Evolutionary conservation across 2,888 invertebrate species (phyloP).

Genomic region (Tetranychus truncatus): DNA sequence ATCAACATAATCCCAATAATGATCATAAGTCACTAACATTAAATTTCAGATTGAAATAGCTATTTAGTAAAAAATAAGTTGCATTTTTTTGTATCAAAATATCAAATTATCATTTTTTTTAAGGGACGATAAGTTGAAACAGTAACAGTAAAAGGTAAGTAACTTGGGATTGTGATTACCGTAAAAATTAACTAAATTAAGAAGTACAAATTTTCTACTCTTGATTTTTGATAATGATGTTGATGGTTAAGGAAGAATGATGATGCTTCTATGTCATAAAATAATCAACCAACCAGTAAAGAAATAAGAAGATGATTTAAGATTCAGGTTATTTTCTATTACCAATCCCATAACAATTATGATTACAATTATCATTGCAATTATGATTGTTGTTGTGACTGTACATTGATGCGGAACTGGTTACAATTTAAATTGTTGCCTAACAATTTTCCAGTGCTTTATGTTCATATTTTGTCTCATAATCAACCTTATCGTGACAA

Average conservation of each 20-base stretch:
- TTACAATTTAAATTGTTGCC: background rate
- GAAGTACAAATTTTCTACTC: background rate
- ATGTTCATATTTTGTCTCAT: background rate
- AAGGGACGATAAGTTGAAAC: no score
- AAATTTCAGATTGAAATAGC: no score
- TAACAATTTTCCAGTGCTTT: no score
- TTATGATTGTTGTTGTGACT: background rate
- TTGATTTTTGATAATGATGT: background rate
- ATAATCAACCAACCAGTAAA: background rate
- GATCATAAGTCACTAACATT: no score
- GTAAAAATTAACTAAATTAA: background rate
- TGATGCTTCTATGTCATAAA: background rate
- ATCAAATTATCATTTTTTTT: no score
- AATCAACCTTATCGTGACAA: background rate
- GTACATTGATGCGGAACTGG: slow-evolving; percentile 1
- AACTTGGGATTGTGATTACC: no score
- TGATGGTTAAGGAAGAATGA: background rate
- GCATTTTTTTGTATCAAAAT: no score
- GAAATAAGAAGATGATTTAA: background rate
- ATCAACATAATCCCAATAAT: no score
- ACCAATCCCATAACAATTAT: background rate
- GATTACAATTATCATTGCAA: background rate
- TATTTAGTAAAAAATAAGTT: no score
- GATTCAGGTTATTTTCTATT: background rate
- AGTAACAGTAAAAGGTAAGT: no score